Base-by-base conservation (phyloP, 92 coral and sea anemone species). In the Palythoa grandis region DNA sequence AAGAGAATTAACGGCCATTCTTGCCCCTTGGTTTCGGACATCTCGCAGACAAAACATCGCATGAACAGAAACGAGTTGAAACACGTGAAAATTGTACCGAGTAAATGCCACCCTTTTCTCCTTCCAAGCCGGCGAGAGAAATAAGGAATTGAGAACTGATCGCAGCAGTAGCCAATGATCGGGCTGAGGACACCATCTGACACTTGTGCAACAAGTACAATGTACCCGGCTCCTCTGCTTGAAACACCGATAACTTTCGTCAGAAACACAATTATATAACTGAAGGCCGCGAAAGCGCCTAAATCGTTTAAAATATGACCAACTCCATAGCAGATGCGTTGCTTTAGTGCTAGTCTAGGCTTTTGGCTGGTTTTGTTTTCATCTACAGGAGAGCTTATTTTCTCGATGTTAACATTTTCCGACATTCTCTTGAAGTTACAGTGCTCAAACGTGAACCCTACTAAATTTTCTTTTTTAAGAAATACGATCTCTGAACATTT, bases 291-390 rank as follows among this genome's bases (percentile, higher is more conserved):
- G 53, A 82, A 87, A 3, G 90, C 83, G 66, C 50, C 77, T 10
- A 93, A 77, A 24, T 93, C 95, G 73, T 93, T 93, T 71, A 91
- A 83, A 14, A 91, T 76, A 71, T 86, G 93, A 0, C 95, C 95
- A 12, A 88, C 91, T 53, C 88, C 91, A 68, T 79, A 91, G 20
- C 89, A 91, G 22, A 88, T 37, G 52, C 90, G 78, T 52, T 93
- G 87, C 58, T 68, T 88, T 25, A 56, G 12, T 13, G 86, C 63
- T 35, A 67, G 54, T 54, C 69, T 66, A 38, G 43, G 20, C 76
- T 85, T 74, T 75, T 23, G 39, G 38, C 52, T 74, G 11, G 25
- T 22, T 65, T 22, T 82, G 20, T 8, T 77, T 77, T 50, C 65
- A 17, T 14, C 13, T 77, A 9, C 82, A 38, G 14, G 5, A 15